phyloP scores from a whole-genome alignment of 2,797 vertebrate species.

The Gambusia yucatana region DNA sequence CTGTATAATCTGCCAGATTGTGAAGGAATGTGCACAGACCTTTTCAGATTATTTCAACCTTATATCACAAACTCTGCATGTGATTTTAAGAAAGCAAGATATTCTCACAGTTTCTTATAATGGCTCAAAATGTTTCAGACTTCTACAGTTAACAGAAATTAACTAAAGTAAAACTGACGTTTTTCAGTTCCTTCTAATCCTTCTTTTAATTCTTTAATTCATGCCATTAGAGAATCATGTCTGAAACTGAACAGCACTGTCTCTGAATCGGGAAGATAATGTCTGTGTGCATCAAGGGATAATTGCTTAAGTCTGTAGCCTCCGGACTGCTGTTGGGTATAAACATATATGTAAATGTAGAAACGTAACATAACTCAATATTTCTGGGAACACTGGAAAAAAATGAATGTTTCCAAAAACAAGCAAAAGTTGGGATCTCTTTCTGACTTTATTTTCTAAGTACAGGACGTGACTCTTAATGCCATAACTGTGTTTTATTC shows the following conservation, averaged over 20 bases:
- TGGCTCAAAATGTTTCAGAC: not conserved
- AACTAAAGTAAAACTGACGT: not conserved
- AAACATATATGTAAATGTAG: conserved; percentile 16
- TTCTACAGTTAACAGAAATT: not conserved
- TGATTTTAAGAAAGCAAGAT: not conserved
- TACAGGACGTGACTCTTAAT: conserved; percentile 1
- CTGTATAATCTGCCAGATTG: not conserved
- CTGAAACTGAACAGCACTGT: conserved; percentile 57
- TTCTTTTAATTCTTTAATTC: conserved; percentile 39
- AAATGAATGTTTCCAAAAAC: not conserved
- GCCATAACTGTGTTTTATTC: conserved; percentile 45
- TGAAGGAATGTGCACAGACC: not conserved
- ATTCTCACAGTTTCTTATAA: not conserved
- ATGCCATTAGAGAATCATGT: conserved; percentile 56
- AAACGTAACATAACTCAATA: not conserved
- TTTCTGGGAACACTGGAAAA: not conserved
- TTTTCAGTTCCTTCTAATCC: not conserved
- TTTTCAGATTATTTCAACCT: not conserved
- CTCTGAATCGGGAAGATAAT: conserved; percentile 42
- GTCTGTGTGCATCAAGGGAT: conserved; percentile 58
- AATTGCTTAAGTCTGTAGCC: conserved; percentile 48
- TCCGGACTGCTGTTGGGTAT: conserved; percentile 21
- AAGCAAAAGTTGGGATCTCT: not conserved
- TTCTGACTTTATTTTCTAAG: not conserved
- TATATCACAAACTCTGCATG: not conserved